Evolutionary conservation across 1,140 invertebrate genomes (phyloP).

Genomic region (Philaenus spumarius): DNA sequence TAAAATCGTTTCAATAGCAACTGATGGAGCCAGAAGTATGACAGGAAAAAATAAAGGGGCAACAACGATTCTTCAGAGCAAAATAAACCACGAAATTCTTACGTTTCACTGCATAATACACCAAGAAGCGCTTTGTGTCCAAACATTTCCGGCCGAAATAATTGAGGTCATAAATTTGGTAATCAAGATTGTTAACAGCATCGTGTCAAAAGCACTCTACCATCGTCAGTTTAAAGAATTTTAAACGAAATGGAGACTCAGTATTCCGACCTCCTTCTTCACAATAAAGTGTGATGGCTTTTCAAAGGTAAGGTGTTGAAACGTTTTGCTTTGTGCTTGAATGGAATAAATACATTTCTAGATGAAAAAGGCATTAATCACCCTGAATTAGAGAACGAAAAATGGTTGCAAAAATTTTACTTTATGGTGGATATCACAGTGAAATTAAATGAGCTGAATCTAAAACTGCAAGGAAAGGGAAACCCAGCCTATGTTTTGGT

Average conservation of each 20-base stretch:
- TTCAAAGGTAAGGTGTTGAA: slow-evolving; percentile 30
- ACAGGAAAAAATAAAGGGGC: slow-evolving; percentile 25
- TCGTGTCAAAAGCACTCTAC: slow-evolving; percentile 32
- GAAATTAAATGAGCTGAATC: slow-evolving; percentile 34
- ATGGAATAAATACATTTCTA: slow-evolving; percentile 32
- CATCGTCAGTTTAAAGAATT: slow-evolving; percentile 33
- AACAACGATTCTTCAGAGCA: slow-evolving; percentile 27
- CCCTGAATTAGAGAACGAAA: slow-evolving; percentile 32
- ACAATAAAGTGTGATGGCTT: slow-evolving; percentile 31
- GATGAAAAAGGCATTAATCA: slow-evolving; percentile 32
- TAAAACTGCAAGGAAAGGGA: slow-evolving; percentile 32
- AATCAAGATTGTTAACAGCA: slow-evolving; percentile 30
- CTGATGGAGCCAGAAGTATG: slow-evolving; percentile 28
- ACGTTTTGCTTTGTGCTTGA: slow-evolving; percentile 28
- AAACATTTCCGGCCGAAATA: slow-evolving; percentile 33
- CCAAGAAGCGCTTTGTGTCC: slow-evolving; percentile 33
- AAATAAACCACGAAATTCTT: slow-evolving; percentile 34
- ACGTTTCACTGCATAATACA: slow-evolving; percentile 33
- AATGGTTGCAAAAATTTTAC: slow-evolving; percentile 34
- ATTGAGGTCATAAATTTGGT: slow-evolving; percentile 29
- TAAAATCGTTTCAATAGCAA: slow-evolving; percentile 35
- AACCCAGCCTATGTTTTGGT: slow-evolving; percentile 26
- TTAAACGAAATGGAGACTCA: slow-evolving; percentile 32
- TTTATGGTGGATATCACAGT: slow-evolving; percentile 33
- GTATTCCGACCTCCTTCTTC: slow-evolving; percentile 31